Evolutionary conservation across 1,140 invertebrate species (phyloP), one percentile per base, ranked within the genome.

Genomic region (Leptoteleia sp.): DNA sequence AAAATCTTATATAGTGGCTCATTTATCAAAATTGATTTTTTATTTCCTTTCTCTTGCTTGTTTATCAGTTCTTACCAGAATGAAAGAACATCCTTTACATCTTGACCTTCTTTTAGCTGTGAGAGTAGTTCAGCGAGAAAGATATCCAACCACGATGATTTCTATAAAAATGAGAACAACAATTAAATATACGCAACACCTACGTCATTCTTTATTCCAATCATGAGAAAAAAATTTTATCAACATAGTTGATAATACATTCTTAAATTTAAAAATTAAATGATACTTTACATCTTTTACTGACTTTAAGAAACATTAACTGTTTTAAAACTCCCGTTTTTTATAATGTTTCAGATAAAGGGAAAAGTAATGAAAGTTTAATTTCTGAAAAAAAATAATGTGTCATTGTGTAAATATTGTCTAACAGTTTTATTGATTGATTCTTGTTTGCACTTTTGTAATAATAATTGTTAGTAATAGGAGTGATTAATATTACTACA

Each of bases 61-160:
- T 62, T 64, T 68, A 76, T 70, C 64, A 31, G 25, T 76, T 75
- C 88, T 90, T 85, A 92, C 92, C 91, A 92, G 85, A 92, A 92
- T 55, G 91, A 91, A 67, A 92, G 87, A 62, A 91, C 88, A 68
- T 92, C 91, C 80, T 91, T 91, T 12, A 91, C 84, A 81, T 91
- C 89, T 57, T 88, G 88, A 22, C 91, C 92, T 68, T 93, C 90
- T 80, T 92, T 91, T 42, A 92, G 81, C 57, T 91, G 89, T 12
- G 90, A 87, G 11, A 93, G 85, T 64, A 93, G 91, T 85, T 93
- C 92, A 13, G 92, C 91, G 38, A 93, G 85, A 84, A 93, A 93
- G 76, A 92, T 83, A 84, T 93, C 92, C 67, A 93, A 84, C 92
- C 92, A 93, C 31, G 89, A 90, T 33, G 91, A 92, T 91, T 92